phyloP scores from a whole-genome alignment of 1,140 invertebrate genomes.

The Agrypnia vestita region DNA sequence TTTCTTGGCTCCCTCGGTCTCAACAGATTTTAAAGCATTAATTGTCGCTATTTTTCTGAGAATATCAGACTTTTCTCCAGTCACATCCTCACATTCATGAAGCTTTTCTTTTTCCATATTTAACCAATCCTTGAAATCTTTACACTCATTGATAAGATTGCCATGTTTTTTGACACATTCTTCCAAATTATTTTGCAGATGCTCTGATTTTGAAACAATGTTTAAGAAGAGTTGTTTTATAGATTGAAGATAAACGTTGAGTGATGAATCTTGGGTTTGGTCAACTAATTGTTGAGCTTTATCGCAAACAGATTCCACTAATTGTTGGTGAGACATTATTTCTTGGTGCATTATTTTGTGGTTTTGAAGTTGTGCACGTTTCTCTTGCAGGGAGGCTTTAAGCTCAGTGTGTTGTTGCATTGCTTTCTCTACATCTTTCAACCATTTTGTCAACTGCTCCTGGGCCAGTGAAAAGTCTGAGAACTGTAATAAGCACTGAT shows the following conservation, averaged over 20 bases:
- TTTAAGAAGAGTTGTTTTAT: conserved; percentile 92
- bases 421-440: conserved; percentile 91
- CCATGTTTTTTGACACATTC: conserved; percentile 90
- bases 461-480: conserved; percentile 90
- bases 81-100: conserved; percentile 83
- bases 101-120: conserved; percentile 84
- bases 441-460: conserved; percentile 94
- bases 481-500: conserved; percentile 91
- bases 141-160: conserved; percentile 81
- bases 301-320: conserved; percentile 93
- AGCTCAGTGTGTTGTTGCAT: conserved; percentile 94
- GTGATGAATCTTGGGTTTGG: conserved; percentile 89
- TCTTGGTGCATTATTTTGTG: conserved; percentile 97
- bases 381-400: conserved; percentile 93
- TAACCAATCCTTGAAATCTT: conserved; percentile 86
- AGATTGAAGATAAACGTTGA: conserved; percentile 90
- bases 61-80: conserved; percentile 87
- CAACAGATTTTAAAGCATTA: conserved; percentile 79
- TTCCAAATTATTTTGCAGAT: conserved; percentile 88
- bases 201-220: conserved; percentile 90
- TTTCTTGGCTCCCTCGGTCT: conserved; percentile 81
- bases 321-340: conserved; percentile 91
- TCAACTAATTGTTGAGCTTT: conserved; percentile 92
- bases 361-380: conserved; percentile 93
- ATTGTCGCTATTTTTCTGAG: conserved; percentile 81